Evolutionary conservation across 2,888 invertebrate species (phyloP), one percentile per base, ranked within the genome.

Genomic region (Eupithecia dodoneata): DNA sequence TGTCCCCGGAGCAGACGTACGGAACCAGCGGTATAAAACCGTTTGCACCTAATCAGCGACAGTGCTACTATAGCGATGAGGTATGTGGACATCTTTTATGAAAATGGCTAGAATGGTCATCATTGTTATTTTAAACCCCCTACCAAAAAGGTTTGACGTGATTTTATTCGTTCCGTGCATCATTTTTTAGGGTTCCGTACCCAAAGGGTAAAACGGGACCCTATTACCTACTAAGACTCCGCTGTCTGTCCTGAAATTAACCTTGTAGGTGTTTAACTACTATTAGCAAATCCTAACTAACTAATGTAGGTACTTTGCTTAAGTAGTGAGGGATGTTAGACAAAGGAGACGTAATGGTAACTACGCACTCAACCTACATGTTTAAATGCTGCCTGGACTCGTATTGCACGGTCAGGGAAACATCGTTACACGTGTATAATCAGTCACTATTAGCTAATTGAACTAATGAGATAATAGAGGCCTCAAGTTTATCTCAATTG

Each of bases 1-100:
- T 97, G 7, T 94, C 96, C 30, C 97, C 97, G 0, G 96, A 96
- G 76, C 92, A 96, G n/a, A 97, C 96, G 0, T 96, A 97, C 83
- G 94, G 96, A 0, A 96, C 96, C 0, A 75, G 89, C 0, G 96
- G 95, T 2, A 93, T 97, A 0, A 92, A 90, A 52, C 81, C 89
- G 0, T 94, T 97, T 81, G 85, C 89, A 0, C 86, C 96, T 0
- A 82, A 89, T 0, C 87, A 93, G 67, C 91, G 97, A 13, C 93
- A 96, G 67, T 97, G 97, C 82, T 91, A 96, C 75, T 97, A 96
- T 83, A 85, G 89, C 7, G 89, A 96, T 72, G 97, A 97, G 93
- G 94, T 94, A 83, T 81, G 73, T 76, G 59, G 15, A 52, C 15
- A 70, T 70, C 15, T 42, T 42, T 67, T 44, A 7, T 3, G 0